These are phyloP conservation scores for Epizoanthus rinbou DNA, from an alignment of 92 coral and sea anemone species.

Conservation along the genomic window DNA sequence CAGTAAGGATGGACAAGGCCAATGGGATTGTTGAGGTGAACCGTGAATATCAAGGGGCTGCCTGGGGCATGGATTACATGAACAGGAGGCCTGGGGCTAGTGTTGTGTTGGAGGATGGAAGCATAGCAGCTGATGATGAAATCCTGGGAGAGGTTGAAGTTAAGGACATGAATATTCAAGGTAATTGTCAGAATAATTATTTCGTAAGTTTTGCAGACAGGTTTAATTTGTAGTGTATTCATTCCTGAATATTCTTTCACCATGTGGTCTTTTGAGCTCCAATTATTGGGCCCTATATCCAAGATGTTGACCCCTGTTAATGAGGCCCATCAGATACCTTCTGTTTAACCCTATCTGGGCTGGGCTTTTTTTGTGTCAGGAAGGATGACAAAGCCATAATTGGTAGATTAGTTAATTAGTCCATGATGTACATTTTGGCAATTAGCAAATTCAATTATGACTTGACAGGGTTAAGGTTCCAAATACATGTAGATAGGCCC, in stretches of 20 bases:
- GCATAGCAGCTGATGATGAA: conserved; percentile 59
- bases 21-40: conserved; percentile 47
- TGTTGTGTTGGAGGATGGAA: conserved; percentile 35
- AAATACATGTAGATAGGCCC: no score
- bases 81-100: conserved; percentile 33
- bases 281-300: no score
- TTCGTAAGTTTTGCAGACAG: not conserved
- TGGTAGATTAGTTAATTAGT: no score
- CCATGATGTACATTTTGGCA: no score
- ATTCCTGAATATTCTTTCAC: not conserved
- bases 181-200: conserved; percentile 26
- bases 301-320: no score
- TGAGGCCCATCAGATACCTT: no score
- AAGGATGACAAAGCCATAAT: no score
- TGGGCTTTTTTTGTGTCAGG: no score
- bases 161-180: conserved; percentile 91
- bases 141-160: conserved; percentile 84
- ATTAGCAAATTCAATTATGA: no score
- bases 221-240: not conserved
- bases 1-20: conserved; percentile 70
- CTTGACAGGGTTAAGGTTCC: no score
- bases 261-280: no score
- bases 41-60: conserved; percentile 1
- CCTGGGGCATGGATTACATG: conserved; percentile 1
- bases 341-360: no score